Percentiles rank a stretch among this genome's conserved stretches.
Evolutionary conservation across 2,888 invertebrate species (phyloP).

Genomic region (Gerris lacustris): DNA sequence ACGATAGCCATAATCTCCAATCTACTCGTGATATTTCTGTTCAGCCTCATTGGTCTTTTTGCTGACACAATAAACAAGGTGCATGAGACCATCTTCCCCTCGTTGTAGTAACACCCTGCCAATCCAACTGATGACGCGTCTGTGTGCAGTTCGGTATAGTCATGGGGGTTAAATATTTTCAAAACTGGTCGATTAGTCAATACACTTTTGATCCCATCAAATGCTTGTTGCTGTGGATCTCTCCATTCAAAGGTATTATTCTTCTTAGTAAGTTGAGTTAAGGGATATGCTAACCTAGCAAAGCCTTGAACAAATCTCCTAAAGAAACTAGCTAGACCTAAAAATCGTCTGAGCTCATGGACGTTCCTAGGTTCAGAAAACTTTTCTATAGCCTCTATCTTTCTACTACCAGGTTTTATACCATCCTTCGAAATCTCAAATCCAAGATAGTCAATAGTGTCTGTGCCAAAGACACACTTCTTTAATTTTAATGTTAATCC

Average conservation of each 20-base stretch:
- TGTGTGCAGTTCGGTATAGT: neutral
- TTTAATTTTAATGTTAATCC: no score
- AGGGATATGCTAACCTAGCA: neutral
- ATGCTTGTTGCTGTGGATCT: neutral
- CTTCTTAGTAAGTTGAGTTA: neutral
- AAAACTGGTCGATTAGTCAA: neutral
- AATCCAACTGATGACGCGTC: neutral
- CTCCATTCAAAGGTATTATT: neutral
- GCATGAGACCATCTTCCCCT: neutral
- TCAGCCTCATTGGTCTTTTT: neutral
- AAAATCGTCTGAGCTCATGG: neutral
- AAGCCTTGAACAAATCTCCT: neutral
- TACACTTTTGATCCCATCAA: neutral
- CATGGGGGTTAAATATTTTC: neutral
- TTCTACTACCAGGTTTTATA: neutral
- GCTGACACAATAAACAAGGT: neutral
- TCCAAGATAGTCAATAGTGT: no score
- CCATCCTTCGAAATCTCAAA: neutral
- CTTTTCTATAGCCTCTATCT: neutral
- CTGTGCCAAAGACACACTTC: no score
- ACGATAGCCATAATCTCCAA: neutral
- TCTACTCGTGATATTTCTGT: neutral
- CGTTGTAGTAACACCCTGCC: constrained; percentile 1
- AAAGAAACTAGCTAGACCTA: neutral
- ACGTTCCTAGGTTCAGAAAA: neutral